These are phyloP conservation scores for Podargus strigoides DNA, from an alignment of 2,797 vertebrate species.

Conservation along the genomic window DNA sequence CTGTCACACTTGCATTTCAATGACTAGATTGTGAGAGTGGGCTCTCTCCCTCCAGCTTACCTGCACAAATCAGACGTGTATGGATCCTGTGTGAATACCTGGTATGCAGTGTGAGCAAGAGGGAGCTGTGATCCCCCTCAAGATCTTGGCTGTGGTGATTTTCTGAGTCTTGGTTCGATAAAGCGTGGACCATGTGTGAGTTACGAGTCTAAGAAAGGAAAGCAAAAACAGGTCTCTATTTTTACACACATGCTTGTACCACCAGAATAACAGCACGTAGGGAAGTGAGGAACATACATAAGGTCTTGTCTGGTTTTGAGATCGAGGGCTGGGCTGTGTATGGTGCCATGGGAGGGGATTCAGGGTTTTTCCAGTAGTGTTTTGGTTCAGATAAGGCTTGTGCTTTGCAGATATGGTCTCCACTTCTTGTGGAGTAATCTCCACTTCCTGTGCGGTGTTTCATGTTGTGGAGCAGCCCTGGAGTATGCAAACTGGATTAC, in stretches of 20 bases:
- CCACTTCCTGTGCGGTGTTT: neutral
- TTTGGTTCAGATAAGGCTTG: neutral
- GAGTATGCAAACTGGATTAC: neutral
- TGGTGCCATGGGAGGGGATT: neutral
- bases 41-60: neutral
- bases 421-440: neutral
- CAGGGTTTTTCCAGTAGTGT: neutral
- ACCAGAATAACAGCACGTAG: neutral
- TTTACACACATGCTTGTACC: neutral
- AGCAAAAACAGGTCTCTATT: neutral
- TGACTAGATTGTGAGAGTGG: neutral
- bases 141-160: neutral
- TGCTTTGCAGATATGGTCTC: neutral
- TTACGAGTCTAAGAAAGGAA: neutral
- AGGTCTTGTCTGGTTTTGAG: neutral
- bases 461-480: neutral
- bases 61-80: fast-evolving
- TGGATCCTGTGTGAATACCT: neutral
- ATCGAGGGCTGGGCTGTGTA: neutral
- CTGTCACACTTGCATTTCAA: neutral
- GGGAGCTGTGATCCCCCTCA: neutral
- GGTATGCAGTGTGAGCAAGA: neutral
- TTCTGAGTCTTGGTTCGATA: neutral
- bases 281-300: neutral
- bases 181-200: neutral